phyloP scores from a whole-genome alignment of 2,113 vertebrate species.

The Halcyon senegalensis region DNA sequence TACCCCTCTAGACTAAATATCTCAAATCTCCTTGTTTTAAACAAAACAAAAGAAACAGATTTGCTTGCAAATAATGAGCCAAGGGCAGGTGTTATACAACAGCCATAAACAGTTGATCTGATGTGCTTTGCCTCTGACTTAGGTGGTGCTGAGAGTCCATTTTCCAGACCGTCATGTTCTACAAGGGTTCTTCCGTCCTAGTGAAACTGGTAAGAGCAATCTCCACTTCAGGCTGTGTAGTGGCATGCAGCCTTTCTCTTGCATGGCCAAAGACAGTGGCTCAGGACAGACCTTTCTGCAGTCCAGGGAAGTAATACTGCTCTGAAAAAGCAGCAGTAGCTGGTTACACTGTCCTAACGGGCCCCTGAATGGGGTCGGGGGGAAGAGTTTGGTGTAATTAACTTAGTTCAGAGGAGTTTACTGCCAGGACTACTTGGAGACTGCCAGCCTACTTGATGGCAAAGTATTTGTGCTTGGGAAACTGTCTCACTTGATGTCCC shows the following conservation, averaged over 20 bases:
- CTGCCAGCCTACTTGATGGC: not conserved
- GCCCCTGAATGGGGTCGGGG: not conserved
- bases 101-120: not conserved
- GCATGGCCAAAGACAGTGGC: no score
- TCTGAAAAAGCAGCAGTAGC: not conserved
- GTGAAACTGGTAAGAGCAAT: constrained; percentile 85
- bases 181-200: constrained; percentile 90
- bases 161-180: constrained; percentile 93
- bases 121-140: constrained; percentile 5
- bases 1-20: not conserved
- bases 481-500: not conserved
- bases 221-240: not conserved
- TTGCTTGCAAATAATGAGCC: not conserved
- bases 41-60: not conserved
- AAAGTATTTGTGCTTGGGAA: not conserved
- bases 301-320: not conserved
- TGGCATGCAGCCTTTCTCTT: not conserved
- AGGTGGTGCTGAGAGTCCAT: constrained; percentile 91
- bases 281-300: not conserved
- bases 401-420: not conserved
- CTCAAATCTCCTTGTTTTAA: not conserved
- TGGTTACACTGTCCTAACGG: not conserved
- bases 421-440: not conserved
- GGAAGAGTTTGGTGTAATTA: not conserved
- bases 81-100: not conserved